Evolutionary conservation across 2,797 vertebrate genomes (phyloP), one percentile per base, ranked within the genome.

Genomic region (Platalea minor): DNA sequence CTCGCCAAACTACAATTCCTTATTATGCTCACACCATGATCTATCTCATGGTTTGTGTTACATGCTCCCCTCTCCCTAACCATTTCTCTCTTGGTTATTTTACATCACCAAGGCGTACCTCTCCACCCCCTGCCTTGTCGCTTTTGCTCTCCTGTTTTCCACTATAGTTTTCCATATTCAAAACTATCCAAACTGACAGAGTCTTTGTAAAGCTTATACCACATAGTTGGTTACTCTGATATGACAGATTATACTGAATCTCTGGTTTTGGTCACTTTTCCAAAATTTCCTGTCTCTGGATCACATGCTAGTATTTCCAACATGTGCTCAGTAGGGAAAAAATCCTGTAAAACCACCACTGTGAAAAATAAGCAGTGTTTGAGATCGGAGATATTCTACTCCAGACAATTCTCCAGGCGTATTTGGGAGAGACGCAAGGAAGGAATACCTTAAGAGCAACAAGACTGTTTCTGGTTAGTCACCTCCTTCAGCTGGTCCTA

Each of bases 51-150:
- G n/a, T 45, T 72, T 43, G 11, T 39, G 26, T 56, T 80, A 54
- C 29, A 24, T 41, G 33, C 15, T 50, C 21, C 13, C 10, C 24
- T 60, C 14, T 70, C 39, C 23, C 35, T 33, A 41, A 33, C 10
- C 5, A 19, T 48, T 46, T 69, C 23, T 63, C 9, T 80, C 33
- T 65, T 11, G 13, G 24, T 46, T 67, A 72, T 43, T 82, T 77
- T 69, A 65, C 5, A 60, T 70, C 50, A 43, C 11, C 21, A 57
- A 41, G 37, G 23, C 43, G 57, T 67, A n/a, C 24, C 8, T 56
- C 73, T 74, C 33, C 39, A 41, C 39, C 11, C 39, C 20, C 4
- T 2, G 1, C 2, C 7, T 17, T 1, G 0, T 18, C 35, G 56
- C 28, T 51, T 83, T 48, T 91, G 20, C 25, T 77, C 48, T 90